Evolutionary conservation across 2,113 vertebrate genomes (phyloP).

Genomic region (Leptobrachium leishanense): DNA sequence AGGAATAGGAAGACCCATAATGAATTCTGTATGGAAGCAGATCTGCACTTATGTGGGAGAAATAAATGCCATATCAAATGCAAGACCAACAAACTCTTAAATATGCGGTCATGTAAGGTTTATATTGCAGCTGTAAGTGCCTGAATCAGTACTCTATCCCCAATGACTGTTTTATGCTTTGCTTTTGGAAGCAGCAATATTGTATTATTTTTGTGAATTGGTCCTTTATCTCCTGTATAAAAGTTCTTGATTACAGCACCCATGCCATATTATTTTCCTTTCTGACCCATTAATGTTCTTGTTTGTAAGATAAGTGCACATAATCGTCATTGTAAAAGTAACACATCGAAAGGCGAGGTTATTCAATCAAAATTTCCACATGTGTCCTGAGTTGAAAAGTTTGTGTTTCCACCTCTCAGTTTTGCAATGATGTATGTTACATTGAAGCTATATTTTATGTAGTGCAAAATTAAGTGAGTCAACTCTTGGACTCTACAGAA

Average conservation of each 20-base stretch:
- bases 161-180: slow-evolving; percentile 5
- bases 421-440: not conserved
- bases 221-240: slow-evolving; percentile 13
- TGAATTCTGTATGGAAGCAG: not conserved
- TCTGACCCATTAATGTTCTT: not conserved
- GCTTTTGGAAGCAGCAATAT: not conserved
- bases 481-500: not conserved
- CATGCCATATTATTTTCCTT: not conserved
- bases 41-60: not conserved
- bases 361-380: not conserved
- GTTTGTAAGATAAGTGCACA: slow-evolving; percentile 1
- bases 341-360: not conserved
- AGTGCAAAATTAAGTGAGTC: not conserved
- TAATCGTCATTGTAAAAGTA: slow-evolving; percentile 16
- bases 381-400: not conserved
- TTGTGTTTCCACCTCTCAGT: no score
- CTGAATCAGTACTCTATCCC: slow-evolving; percentile 1
- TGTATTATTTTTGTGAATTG: slow-evolving; percentile 3
- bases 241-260: slow-evolving; percentile 1
- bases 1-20: not conserved
- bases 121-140: slow-evolving; percentile 25
- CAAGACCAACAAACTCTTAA: slow-evolving; percentile 1
- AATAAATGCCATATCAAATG: not conserved
- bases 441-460: not conserved
- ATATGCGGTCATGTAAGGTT: slow-evolving; percentile 23